Percentiles rank a stretch among this genome's conserved stretches.
phyloP scores from a whole-genome alignment of 2,113 vertebrate genomes.

The Amphilophus citrinellus region DNA sequence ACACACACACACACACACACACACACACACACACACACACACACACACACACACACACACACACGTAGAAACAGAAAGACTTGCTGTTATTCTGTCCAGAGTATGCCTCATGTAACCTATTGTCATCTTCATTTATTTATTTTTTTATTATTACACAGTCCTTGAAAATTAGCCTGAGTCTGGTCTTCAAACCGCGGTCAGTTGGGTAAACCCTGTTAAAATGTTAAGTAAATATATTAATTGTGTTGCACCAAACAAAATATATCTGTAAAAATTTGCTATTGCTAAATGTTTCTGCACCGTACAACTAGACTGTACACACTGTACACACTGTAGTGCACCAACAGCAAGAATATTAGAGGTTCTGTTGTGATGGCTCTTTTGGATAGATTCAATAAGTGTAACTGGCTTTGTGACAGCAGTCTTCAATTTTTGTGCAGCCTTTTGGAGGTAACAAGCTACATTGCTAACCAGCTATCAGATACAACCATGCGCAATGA shows the following conservation, averaged over 20 bases:
- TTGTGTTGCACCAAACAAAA: not conserved
- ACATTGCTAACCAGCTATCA: slow-evolving; percentile 63
- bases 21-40: not conserved
- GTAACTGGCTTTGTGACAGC: slow-evolving; percentile 55
- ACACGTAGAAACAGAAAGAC: slow-evolving; percentile 1
- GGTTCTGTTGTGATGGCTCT: not conserved
- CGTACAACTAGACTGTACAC: not conserved
- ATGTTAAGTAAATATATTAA: not conserved
- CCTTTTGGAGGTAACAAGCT: slow-evolving; percentile 61
- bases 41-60: slow-evolving; percentile 6
- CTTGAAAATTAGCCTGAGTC: not conserved
- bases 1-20: too few species aligned
- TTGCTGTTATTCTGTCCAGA: slow-evolving; percentile 13
- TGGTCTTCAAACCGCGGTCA: not conserved
- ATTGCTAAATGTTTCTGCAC: not conserved
- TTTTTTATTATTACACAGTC: slow-evolving; percentile 6
- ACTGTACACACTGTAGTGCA: not conserved
- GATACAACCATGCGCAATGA: slow-evolving; percentile 55
- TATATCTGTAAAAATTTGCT: not conserved
- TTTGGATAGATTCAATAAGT: slow-evolving; percentile 34
- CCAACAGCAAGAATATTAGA: not conserved
- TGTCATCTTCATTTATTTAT: not conserved
- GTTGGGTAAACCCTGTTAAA: not conserved
- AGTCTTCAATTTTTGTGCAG: slow-evolving; percentile 28
- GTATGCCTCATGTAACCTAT: not conserved